Percentiles rank a stretch among this genome's conserved stretches.
Conservation (phyloP, 2,113 vertebrate genomes). For the Myanophis thanlyinensis region DNA sequence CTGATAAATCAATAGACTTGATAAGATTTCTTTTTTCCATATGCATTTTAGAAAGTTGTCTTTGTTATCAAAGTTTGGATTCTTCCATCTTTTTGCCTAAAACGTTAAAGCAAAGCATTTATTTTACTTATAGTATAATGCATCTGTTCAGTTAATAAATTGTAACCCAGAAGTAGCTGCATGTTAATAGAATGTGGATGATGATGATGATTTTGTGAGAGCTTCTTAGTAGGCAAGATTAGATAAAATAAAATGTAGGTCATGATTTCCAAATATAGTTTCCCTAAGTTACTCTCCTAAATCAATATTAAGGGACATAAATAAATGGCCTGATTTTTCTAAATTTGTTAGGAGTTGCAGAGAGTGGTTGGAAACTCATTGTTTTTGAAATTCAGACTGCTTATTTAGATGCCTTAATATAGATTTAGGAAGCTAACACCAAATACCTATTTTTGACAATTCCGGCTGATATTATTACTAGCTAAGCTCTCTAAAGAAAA, state of each 20-base stretch:
- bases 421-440: slow-evolving; percentile 52
- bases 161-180: neutral
- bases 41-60: neutral
- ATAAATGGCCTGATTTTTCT: slow-evolving; percentile 62
- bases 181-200: neutral
- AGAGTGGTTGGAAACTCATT: slow-evolving; percentile 53
- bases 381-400: slow-evolving; percentile 59
- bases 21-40: neutral
- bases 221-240: slow-evolving; percentile 39
- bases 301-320: slow-evolving; percentile 60
- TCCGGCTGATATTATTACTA: slow-evolving; percentile 48
- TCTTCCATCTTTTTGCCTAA: neutral
- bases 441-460: slow-evolving; percentile 45
- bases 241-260: slow-evolving; percentile 50
- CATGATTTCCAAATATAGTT: slow-evolving; percentile 63
- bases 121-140: neutral
- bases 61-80: neutral
- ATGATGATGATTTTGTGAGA: neutral
- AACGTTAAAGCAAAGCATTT: neutral
- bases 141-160: neutral
- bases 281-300: slow-evolving; percentile 59
- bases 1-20: neutral
- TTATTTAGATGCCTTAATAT: slow-evolving; percentile 60
- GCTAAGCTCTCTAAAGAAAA: slow-evolving; percentile 28
- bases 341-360: slow-evolving; percentile 58